These are phyloP conservation scores for Spodoptera litura DNA, from an alignment of 1,140 invertebrate genomes.

Conservation along the genomic window DNA sequence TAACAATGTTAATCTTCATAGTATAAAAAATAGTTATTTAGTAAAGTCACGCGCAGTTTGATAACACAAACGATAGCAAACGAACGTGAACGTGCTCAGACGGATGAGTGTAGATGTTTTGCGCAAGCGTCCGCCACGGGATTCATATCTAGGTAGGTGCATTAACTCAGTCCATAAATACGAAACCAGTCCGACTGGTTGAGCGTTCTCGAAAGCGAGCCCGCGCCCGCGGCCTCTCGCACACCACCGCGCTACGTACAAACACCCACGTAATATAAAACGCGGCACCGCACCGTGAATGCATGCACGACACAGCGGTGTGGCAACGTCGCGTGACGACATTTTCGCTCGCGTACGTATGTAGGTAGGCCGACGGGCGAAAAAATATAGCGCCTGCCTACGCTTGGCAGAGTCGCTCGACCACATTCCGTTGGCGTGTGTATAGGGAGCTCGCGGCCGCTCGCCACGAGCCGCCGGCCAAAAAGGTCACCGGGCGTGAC, in stretches of 20 bases:
- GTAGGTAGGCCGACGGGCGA: constrained; percentile 84
- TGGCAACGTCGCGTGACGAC: constrained; percentile 86
- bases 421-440: constrained; percentile 83
- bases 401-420: constrained; percentile 81
- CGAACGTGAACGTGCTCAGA: constrained; percentile 67
- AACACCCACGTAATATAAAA: constrained; percentile 81
- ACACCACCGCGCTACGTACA: constrained; percentile 71
- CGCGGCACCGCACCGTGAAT: constrained; percentile 69
- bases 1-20: constrained; percentile 68
- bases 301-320: constrained; percentile 77
- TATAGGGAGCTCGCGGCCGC: constrained; percentile 67
- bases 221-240: constrained; percentile 76
- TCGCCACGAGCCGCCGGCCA: constrained; percentile 74
- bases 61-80: constrained; percentile 68
- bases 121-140: constrained; percentile 78
- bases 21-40: constrained; percentile 65
- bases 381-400: constrained; percentile 86
- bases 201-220: constrained; percentile 83
- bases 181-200: constrained; percentile 82
- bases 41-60: constrained; percentile 64
- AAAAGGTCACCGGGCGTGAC: constrained; percentile 83
- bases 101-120: constrained; percentile 66
- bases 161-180: constrained; percentile 84
- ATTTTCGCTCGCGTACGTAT: constrained; percentile 86
- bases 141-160: constrained; percentile 82